A percentile compares a stretch with the other conserved stretches of the same genome.
Conservation (phyloP, 1,140 invertebrate species). For the Melitaea cinxia region DNA sequence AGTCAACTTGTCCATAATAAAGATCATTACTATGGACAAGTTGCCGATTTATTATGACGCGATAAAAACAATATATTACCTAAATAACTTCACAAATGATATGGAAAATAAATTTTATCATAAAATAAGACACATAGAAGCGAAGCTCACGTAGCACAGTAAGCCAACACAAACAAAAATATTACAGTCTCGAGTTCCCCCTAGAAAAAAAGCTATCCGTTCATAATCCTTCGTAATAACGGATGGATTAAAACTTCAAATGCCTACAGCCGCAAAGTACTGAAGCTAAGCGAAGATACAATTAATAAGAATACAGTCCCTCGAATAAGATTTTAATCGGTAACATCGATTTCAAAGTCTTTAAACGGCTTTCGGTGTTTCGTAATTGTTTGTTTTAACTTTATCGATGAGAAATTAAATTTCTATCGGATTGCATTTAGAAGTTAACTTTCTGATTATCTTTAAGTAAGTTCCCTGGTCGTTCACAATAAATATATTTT, state of each 20-base stretch:
- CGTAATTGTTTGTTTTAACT: conserved; percentile 10
- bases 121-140: conserved; percentile 2
- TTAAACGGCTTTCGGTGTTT: conserved; percentile 10
- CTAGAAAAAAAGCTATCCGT: conserved; percentile 45
- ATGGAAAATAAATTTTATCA: background rate
- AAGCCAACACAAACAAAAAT: conserved; percentile 33
- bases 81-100: background rate
- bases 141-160: background rate
- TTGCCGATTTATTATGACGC: too few species aligned
- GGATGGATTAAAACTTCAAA: conserved; percentile 54
- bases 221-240: conserved; percentile 56
- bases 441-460: background rate
- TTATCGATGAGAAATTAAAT: conserved; percentile 6
- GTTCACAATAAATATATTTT: too few species aligned
- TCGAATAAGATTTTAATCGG: conserved; percentile 17
- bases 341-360: conserved; percentile 12
- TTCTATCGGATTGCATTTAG: background rate
- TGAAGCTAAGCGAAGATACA: conserved; percentile 33
- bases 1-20: too few species aligned
- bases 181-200: conserved; percentile 28
- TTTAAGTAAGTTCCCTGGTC: background rate
- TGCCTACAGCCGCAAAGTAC: conserved; percentile 32
- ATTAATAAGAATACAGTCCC: conserved; percentile 29
- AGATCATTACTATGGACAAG: too few species aligned
- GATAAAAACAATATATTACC: too few species aligned